Percentiles rank a stretch among this genome's conserved stretches.
phyloP scores from a whole-genome alignment of 2,797 vertebrate genomes.

The Bufotes viridis region DNA sequence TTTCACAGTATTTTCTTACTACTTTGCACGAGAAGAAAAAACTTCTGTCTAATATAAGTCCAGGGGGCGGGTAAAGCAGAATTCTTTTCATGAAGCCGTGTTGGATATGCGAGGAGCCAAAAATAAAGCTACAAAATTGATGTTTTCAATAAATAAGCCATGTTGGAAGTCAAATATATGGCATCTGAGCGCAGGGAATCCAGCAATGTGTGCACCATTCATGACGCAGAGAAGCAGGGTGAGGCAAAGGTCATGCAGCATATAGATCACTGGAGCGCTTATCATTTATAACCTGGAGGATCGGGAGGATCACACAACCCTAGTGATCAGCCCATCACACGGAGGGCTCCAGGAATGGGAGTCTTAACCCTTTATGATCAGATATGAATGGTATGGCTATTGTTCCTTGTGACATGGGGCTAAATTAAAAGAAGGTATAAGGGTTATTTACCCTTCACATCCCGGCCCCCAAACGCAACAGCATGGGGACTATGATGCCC shows the following conservation, averaged over 20 bases:
- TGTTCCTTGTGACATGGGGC: not conserved
- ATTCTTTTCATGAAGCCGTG: constrained; percentile 11
- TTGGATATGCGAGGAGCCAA: not conserved
- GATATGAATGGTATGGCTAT: not conserved
- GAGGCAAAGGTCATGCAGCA: constrained; percentile 30
- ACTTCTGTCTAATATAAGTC: not conserved
- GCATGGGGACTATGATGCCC: no score
- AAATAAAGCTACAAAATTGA: constrained; percentile 36
- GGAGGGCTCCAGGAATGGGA: not conserved
- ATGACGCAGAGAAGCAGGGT: constrained; percentile 42
- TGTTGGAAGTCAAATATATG: constrained; percentile 56
- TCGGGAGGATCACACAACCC: not conserved
- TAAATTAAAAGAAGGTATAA: not conserved
- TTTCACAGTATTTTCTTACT: not conserved
- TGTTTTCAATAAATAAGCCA: constrained; percentile 63
- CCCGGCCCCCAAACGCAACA: no score
- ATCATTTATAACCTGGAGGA: not conserved
- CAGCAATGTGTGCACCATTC: constrained; percentile 47
- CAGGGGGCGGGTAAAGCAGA: not conserved
- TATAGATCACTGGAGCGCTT: constrained; percentile 27
- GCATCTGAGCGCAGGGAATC: constrained; percentile 25
- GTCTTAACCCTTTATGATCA: not conserved
- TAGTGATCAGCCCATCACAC: not conserved
- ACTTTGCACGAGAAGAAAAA: not conserved
- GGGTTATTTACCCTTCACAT: not conserved